phyloP scores from a whole-genome alignment of 1,140 invertebrate species.

The Gryllus bimaculatus region DNA sequence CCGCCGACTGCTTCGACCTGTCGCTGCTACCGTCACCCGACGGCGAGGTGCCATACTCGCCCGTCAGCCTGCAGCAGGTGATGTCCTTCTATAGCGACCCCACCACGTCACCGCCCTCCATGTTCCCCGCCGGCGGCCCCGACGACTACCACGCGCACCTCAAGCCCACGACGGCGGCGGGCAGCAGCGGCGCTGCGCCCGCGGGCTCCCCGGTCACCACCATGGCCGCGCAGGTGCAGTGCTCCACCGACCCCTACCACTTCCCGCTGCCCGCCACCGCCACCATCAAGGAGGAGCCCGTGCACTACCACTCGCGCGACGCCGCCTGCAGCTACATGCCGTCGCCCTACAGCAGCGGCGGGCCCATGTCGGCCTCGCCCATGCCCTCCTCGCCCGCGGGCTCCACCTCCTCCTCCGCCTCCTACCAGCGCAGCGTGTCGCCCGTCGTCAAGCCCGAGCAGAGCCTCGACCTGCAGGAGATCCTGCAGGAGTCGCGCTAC shows the following conservation, averaged over 20 bases:
- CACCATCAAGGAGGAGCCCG: constrained; percentile 24
- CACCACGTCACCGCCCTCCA: constrained; percentile 39
- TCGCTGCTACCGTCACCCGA: constrained; percentile 54
- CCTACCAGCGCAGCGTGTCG: constrained; percentile 37
- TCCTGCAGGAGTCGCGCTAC: constrained; percentile 42
- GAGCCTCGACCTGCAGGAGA: constrained; percentile 41
- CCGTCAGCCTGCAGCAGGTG: constrained; percentile 43
- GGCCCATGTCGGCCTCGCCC: not conserved
- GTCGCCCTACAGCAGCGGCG: not conserved
- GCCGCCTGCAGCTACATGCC: not conserved
- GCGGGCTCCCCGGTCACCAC: not conserved
- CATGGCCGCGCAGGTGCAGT: not conserved
- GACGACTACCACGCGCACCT: constrained; percentile 24
- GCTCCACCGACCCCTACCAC: constrained; percentile 40
- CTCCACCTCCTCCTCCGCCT: constrained; percentile 25
- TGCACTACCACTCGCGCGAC: constrained; percentile 11
- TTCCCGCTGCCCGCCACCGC: constrained; percentile 35
- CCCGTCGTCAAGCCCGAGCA: constrained; percentile 36
- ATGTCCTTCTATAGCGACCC: constrained; percentile 38
- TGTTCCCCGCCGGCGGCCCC: constrained; percentile 38
- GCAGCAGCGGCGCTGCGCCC: not conserved
- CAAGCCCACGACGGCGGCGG: not conserved
- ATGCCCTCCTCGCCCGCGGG: constrained; percentile 14
- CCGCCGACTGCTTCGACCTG: constrained; percentile 58
- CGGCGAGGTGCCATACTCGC: constrained; percentile 42